These are phyloP conservation scores for Plutomurus gul DNA, from an alignment of 1,140 invertebrate genomes.

Conservation along the genomic window DNA sequence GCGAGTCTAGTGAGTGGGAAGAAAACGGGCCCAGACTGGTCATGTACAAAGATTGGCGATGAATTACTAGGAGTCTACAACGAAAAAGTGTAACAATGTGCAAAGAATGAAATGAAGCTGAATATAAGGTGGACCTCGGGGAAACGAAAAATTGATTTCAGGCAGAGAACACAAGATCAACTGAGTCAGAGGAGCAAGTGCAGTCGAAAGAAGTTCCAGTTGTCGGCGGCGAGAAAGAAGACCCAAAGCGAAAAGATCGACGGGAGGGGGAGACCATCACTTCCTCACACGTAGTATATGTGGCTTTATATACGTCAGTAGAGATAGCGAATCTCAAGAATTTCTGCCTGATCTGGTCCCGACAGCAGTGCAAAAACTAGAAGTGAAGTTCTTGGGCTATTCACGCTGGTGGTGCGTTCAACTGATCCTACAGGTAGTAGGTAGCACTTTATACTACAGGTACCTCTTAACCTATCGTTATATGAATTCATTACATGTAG, in stretches of 20 bases:
- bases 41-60: not conserved
- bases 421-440: no score
- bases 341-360: no score
- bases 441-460: no score
- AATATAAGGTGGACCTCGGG: slow-evolving; percentile 1
- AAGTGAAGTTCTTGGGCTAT: no score
- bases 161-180: slow-evolving; percentile 35
- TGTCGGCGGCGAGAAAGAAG: not conserved
- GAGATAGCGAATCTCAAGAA: no score
- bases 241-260: not conserved
- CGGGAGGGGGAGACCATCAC: slow-evolving; percentile 15
- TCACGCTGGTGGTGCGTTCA: no score
- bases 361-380: no score
- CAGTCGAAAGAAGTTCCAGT: slow-evolving; percentile 30
- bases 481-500: no score
- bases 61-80: not conserved
- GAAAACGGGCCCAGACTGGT: not conserved
- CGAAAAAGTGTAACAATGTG: not conserved
- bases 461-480: no score
- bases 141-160: slow-evolving; percentile 29
- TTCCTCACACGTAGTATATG: no score
- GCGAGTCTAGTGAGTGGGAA: not conserved
- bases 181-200: slow-evolving; percentile 41
- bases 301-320: no score
- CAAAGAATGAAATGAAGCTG: not conserved